Base-by-base conservation (phyloP, 2,113 vertebrate species). In the Canis aureus region DNA sequence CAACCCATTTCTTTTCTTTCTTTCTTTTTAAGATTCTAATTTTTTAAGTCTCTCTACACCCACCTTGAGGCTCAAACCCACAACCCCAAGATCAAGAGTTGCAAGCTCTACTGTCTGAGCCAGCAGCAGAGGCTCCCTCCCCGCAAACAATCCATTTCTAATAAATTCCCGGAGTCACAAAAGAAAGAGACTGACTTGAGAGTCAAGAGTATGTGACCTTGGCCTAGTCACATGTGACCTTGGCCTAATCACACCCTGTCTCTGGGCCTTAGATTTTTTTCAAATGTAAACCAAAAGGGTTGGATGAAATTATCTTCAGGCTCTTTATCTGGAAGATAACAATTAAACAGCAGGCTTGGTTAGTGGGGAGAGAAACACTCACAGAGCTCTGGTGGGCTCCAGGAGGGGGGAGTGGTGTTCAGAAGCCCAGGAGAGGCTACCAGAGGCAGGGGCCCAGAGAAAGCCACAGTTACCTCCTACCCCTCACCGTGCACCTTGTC, bases 221-320 rank as follows among this genome's bases (percentile, higher is more conserved):
- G 60, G 53, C 79, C 83, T 78, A 25, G 49, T 83, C 57, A 91
- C 13, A 0, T 66, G 67, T 82, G 69, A 73, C 81, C 66, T 64
- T 35, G 60, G 59, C 79, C 83, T 78, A 22, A 29, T 83, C 59
- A 91, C 20, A 43, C 60, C 79, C 19, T 15, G 6, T 89, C 51
- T 82, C n/a, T 49, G 38, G 57, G 81, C 59, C 59, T 96, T 38
- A 32, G 32, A 43, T 69, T 84, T 83, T 96, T 83, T 96, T 87
- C 82, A 89, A 74, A 80, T 79, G 49, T 93, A 60, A 80, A 89
- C 73, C 53, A 53, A 62, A 71, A 57, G 16, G 49, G n/a, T 27
- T 64, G n/a, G 82, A 11, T 25, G 82, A 55, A 20, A 38, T 87
- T 73, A 66, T 79, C 60, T 86, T n/a, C 59, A 85, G 57, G 76